A percentile compares a stretch with the other conserved stretches of the same genome.
These are phyloP conservation scores for Brachymystax lenok DNA, from an alignment of 2,797 vertebrate genomes.

Conservation along the genomic window DNA sequence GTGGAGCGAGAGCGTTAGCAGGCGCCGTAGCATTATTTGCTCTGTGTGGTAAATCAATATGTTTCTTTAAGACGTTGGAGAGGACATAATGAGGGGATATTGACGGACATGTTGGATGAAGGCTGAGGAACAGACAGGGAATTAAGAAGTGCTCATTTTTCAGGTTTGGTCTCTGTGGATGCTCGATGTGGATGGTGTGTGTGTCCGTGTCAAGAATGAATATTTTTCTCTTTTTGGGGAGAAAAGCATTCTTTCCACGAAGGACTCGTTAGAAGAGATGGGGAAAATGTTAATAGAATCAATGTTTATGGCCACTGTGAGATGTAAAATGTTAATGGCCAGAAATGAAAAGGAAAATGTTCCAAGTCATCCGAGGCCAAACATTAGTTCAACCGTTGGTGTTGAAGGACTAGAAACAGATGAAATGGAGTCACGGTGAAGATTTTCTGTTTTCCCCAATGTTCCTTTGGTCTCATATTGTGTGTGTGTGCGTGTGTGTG, in stretches of 20 bases:
- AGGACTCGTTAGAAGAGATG: neutral
- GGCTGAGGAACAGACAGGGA: neutral
- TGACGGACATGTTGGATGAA: constrained; percentile 39
- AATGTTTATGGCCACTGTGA: neutral
- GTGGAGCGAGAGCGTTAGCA: constrained; percentile 65
- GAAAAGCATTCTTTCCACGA: neutral
- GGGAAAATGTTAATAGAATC: neutral
- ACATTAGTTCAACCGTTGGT: neutral
- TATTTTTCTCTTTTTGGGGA: neutral
- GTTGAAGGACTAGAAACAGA: neutral
- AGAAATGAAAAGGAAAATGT: neutral
- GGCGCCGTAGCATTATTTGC: constrained; percentile 57
- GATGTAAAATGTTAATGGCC: neutral
- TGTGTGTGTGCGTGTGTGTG: neutral
- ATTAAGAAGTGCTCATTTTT: neutral
- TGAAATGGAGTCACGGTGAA: neutral
- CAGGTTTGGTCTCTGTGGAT: neutral
- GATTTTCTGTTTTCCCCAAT: neutral
- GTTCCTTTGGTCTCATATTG: neutral
- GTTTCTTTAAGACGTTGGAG: constrained; percentile 73
- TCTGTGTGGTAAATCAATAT: constrained; percentile 66
- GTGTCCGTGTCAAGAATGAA: neutral
- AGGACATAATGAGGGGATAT: constrained; percentile 56
- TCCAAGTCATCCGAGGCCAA: neutral
- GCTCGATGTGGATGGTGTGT: constrained; percentile 5